These are phyloP conservation scores for Entelurus aequoreus DNA, from an alignment of 2,113 vertebrate genomes.

Conservation along the genomic window DNA sequence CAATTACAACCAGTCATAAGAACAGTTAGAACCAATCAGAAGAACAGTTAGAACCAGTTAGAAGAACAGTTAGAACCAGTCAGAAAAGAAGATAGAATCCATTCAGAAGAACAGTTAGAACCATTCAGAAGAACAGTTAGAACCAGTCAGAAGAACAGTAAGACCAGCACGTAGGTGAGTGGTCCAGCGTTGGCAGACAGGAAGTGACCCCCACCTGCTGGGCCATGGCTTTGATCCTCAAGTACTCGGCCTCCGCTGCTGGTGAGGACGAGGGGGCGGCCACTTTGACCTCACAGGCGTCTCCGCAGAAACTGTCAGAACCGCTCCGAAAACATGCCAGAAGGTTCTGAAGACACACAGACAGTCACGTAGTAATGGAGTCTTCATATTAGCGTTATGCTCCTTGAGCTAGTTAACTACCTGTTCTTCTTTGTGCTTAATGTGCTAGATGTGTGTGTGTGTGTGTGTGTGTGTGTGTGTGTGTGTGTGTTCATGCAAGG, in stretches of 20 bases:
- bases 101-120: too few species aligned
- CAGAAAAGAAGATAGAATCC: too few species aligned
- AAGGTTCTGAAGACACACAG: constrained; percentile 78
- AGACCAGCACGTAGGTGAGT: not conserved
- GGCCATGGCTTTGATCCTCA: constrained; percentile 96
- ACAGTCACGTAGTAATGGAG: not conserved
- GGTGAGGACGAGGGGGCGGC: constrained; percentile 88
- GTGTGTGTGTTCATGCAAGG: not conserved
- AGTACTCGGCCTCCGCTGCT: constrained; percentile 91
- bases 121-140: too few species aligned
- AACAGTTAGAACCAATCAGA: too few species aligned
- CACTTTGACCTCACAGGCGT: constrained; percentile 96
- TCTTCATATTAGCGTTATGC: not conserved
- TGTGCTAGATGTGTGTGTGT: not conserved
- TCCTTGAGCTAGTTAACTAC: too few species aligned
- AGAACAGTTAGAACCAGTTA: too few species aligned
- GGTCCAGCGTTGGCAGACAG: not conserved
- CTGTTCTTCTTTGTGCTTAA: too few species aligned
- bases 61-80: too few species aligned
- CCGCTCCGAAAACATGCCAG: constrained; percentile 92
- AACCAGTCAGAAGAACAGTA: too few species aligned
- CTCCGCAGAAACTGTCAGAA: constrained; percentile 87
- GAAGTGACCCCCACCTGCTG: constrained; percentile 80
- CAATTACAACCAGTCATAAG: too few species aligned
- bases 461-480: not conserved